These are phyloP conservation scores for Camponotus floridanus DNA, from an alignment of 1,140 invertebrate genomes.

Conservation along the genomic window DNA sequence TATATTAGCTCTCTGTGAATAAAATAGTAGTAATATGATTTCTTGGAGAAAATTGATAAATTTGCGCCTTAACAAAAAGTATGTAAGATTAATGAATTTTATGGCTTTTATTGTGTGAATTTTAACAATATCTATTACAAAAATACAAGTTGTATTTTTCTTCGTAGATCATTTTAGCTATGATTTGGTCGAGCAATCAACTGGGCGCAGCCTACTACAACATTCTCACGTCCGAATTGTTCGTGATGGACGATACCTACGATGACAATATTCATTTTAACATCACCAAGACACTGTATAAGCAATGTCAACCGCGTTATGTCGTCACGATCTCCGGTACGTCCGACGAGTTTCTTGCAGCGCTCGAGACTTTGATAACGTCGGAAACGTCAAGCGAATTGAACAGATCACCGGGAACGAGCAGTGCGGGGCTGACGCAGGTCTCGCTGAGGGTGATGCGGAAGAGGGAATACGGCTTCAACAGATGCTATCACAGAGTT, in stretches of 20 bases:
- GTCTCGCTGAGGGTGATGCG: slow-evolving; percentile 86
- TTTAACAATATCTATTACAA: neutral
- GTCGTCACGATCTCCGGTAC: slow-evolving; percentile 86
- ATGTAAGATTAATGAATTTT: neutral
- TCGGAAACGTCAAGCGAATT: slow-evolving; percentile 69
- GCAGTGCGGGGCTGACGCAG: slow-evolving; percentile 63
- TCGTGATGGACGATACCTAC: slow-evolving; percentile 81
- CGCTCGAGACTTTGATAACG: slow-evolving; percentile 80
- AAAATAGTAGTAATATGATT: neutral
- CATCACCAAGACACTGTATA: slow-evolving; percentile 87
- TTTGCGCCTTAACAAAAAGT: neutral
- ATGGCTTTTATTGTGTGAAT: neutral
- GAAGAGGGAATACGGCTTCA: slow-evolving; percentile 87
- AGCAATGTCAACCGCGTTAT: slow-evolving; percentile 89
- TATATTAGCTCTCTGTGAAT: neutral
- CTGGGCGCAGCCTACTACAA: slow-evolving; percentile 89
- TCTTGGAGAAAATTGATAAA: neutral
- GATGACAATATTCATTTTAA: slow-evolving; percentile 75
- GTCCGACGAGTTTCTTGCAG: slow-evolving; percentile 85
- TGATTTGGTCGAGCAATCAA: slow-evolving; percentile 64
- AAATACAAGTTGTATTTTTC: neutral
- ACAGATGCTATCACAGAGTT: slow-evolving; percentile 84
- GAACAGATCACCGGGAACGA: slow-evolving; percentile 21
- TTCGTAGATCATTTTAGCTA: slow-evolving; percentile 63
- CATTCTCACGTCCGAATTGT: slow-evolving; percentile 88